Percentiles rank a stretch among this genome's conserved stretches.
Conservation (phyloP, 2,113 vertebrate species). For the Baryphthengus martii region DNA sequence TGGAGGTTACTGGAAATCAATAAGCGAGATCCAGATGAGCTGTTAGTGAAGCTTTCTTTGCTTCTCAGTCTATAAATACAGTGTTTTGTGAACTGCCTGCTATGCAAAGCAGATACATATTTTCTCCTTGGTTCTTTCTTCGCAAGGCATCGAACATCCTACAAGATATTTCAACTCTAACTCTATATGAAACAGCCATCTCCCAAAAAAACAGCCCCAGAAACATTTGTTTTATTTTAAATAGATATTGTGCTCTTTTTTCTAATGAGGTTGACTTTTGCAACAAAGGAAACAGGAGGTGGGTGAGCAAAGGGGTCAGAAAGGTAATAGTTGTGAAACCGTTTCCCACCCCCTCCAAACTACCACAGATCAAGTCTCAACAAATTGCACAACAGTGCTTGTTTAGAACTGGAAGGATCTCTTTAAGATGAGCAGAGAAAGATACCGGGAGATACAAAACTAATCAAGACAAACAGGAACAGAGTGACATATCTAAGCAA, state of each 20-base stretch:
- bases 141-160: not conserved
- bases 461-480: not conserved
- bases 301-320: not conserved
- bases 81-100: not conserved
- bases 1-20: not conserved
- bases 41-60: not conserved
- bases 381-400: not conserved
- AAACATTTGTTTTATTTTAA: constrained; percentile 2
- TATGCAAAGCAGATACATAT: not conserved
- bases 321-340: constrained; percentile 13
- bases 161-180: not conserved
- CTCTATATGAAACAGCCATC: not conserved
- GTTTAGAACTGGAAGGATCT: not conserved
- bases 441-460: not conserved
- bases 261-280: not conserved
- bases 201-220: not conserved
- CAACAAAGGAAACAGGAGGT: not conserved
- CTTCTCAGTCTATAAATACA: not conserved
- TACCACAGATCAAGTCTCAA: not conserved
- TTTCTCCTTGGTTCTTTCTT: not conserved
- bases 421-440: not conserved
- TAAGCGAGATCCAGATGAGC: not conserved
- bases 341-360: not conserved
- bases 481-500: not conserved
- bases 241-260: not conserved